Evolutionary conservation across 2,113 vertebrate genomes (phyloP), one percentile per base, ranked within the genome.

Genomic region (Fregetta grallaria): DNA sequence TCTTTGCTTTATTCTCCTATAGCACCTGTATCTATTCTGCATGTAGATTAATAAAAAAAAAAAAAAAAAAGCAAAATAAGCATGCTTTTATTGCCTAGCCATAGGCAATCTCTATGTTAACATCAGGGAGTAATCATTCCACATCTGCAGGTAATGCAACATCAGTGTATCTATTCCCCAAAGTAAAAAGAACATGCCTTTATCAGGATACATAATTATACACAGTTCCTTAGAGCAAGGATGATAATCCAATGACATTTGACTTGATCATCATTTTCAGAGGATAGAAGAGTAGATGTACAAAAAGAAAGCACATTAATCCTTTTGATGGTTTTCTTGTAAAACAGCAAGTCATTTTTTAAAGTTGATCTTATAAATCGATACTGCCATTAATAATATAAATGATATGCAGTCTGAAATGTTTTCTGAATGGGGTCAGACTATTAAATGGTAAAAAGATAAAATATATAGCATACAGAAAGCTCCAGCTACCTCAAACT

Each of bases 371-470:
- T 79, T 67, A 67, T 47, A 90, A 91, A 95, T 93, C 95, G 93
- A 92, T 91, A 90, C 32, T 47, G 45, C 59, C 67, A 63, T 91
- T 91, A 95, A 91, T 76, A 86, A 87, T 40, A 94, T 58, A 90
- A 88, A 90, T 26, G 63, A 74, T 19, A 68, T 2, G 5, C 81
- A 81, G 93, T 21, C 67, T 49, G 78, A 96, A 97, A 80, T 47
- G 59, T 72, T 98, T 94, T 95, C 95, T 97, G 92, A 93, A 91
- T 58, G 59, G 95, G 94, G 62, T 92, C 91, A 96, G 72, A 88
- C 80, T 95, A 94, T 94, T 97, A 97, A 94, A 84, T 7, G 50
- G 61, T 66, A 95, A 91, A 79, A 68, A 92, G 86, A 91, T 94
- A 94, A 91, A 96, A 91, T 49, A 75, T 15, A 91, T 26, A 88